Evolutionary conservation across 1,140 invertebrate species (phyloP), one percentile per base, ranked within the genome.

Genomic region (Macrotrachela quadricornifera): DNA sequence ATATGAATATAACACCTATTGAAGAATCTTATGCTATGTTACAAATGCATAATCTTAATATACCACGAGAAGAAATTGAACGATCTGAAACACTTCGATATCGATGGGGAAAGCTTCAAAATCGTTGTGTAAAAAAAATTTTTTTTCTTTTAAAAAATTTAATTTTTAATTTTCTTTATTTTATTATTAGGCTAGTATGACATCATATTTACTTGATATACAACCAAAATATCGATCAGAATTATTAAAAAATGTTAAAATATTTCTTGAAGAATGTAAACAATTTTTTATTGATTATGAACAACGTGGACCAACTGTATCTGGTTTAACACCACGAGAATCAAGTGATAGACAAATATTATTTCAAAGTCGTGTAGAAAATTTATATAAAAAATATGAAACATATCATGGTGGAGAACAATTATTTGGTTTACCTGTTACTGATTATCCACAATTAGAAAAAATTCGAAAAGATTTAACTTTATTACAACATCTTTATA

Each of bases 401-500:
- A 50, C 54, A 39, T 41, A 46, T 50, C 21, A 47, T 17, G 49
- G 49, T 16, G 54, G 54, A 13, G 54, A 55, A 37, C 6, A 50
- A 41, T 18, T 55, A 11, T 55, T 55, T 14, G 49, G 43, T 18
- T 36, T 55, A 36, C 54, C 54, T 88, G 80, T 79, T 49, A 85
- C 84, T 0, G 85, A 91, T 64, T 90, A 92, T 65, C 85, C 84
- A 1, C 82, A 88, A 64, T 71, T 94, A 51, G 79, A 80, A 13
- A 82, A 86, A 63, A 92, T 94, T 56, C 77, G 84, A 41, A 94
- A 94, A 67, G 87, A 94, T 67, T 70, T 95, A n/a, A 92, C 90
- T 70, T 71, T 95, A 9, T 72, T 94, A 1, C 87, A 94, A 69
- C 94, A 94, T 64, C 71, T 94, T 0, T 94, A 94, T 60, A 85